Base-by-base conservation (phyloP, 2,888 invertebrate genomes). In the Norana najaformis region DNA sequence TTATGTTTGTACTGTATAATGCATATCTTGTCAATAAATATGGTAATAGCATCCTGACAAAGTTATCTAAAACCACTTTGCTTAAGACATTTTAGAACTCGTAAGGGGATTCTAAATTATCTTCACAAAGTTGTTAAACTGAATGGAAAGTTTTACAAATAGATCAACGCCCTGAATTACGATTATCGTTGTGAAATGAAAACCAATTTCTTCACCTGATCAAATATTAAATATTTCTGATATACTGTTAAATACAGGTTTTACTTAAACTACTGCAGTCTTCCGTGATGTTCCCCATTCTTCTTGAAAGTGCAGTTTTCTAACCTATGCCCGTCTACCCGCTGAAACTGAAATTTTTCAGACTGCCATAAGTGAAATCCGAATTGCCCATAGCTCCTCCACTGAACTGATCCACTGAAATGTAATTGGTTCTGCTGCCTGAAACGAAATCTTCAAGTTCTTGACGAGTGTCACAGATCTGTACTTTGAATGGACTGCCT, bases 381-480 rank as follows among this genome's bases (percentile, higher is more conserved):
- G 36, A 36, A 36, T 37, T 37, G 85, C 37, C 37, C 85, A 85
- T 13, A 36, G 36, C 85, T 85, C 85, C 85, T 36, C 35, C 37
- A 37, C 11, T 37, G 85, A 85, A 85, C 16, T 20, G 0, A 85
- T 85, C 85, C 36, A 36, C 35, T 6, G 85, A 85, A 37, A 36
- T 30, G 85, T 35, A 85, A 85, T 37, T 37, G 35, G 6, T 36
- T n/a, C 37, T 16, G 85, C 85, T 37, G 85, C 85, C 34, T 8
- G 85, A 85, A 36, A 35, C 13, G 39, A 36, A 90, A 13, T 90
- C 69, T 8, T 94, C 94, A 88, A 99, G 96, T 95, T 99, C 99
- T 95, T 99, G 98, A 95, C 98, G 98, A 16, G 99, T 99, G 95
- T 99, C 99, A 95, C 99, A 99, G 93, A 99, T 99, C 97, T 98